A percentile compares a stretch with the other conserved stretches of the same genome.
phyloP scores from a whole-genome alignment of 2,888 invertebrate species.

The Diploptera punctata region DNA sequence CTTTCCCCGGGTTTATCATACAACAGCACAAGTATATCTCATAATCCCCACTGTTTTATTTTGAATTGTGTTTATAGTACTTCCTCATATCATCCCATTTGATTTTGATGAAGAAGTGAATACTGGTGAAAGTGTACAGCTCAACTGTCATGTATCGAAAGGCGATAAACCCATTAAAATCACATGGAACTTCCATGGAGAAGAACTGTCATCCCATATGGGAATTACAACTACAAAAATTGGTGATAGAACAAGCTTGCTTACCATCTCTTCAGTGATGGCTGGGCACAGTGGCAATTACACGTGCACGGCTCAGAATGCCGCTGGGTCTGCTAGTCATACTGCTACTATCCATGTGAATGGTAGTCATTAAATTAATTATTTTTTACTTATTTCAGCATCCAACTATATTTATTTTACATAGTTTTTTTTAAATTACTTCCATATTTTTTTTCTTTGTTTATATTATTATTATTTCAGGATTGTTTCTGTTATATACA shows the following conservation, averaged over 20 bases:
- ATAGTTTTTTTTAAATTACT: too few species aligned
- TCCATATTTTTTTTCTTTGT: too few species aligned
- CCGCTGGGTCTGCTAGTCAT: conserved; percentile 52
- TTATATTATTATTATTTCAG: too few species aligned
- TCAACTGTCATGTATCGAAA: conserved; percentile 50
- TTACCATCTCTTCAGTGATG: conserved; percentile 51
- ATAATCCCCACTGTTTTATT: too few species aligned
- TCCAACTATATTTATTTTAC: too few species aligned
- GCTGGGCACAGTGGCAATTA: conserved; percentile 58
- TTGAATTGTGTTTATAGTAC: conserved; percentile 64
- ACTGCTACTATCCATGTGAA: conserved; percentile 51
- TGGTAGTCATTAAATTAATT: conserved; percentile 49
- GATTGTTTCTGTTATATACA: too few species aligned
- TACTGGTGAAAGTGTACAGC: conserved; percentile 49
- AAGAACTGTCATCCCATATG: conserved; percentile 48
- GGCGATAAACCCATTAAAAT: conserved; percentile 50
- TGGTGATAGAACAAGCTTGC: conserved; percentile 56
- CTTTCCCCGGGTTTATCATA: too few species aligned
- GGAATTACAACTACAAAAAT: conserved; percentile 53
- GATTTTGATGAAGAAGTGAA: conserved; percentile 48
- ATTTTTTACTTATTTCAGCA: too few species aligned
- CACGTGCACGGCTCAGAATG: conserved; percentile 54
- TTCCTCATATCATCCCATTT: conserved; percentile 50
- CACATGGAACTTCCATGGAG: conserved; percentile 48
- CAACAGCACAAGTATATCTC: too few species aligned